Evolutionary conservation across 2,797 vertebrate genomes (phyloP).

Genomic region (Monodelphis domestica): DNA sequence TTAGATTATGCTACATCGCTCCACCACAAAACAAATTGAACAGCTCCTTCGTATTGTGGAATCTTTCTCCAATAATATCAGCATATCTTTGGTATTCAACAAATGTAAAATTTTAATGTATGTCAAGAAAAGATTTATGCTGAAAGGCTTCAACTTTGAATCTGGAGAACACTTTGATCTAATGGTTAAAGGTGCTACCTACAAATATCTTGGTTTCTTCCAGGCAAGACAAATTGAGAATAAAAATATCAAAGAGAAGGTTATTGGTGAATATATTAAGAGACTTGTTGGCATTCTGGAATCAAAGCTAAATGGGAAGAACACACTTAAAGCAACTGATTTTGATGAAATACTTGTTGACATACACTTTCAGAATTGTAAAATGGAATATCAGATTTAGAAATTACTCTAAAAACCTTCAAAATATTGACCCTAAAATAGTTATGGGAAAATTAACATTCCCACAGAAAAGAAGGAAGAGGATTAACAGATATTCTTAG

Average conservation of each 20-base stretch:
- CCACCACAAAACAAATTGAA: neutral
- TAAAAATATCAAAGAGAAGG: neutral
- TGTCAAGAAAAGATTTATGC: neutral
- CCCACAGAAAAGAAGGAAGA: too few relatives aligned
- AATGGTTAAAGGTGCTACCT: neutral
- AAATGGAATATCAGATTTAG: neutral
- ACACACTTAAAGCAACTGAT: neutral
- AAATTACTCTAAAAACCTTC: neutral
- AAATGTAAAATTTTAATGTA: neutral
- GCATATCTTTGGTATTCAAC: neutral
- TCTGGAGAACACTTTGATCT: neutral
- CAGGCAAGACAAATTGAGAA: neutral
- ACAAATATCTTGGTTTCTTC: neutral
- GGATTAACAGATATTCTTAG: neutral
- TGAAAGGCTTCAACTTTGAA: neutral
- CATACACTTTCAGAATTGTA: neutral
- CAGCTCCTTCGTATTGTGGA: neutral
- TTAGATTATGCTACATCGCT: neutral
- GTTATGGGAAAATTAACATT: neutral
- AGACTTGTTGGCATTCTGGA: neutral
- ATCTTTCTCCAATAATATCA: neutral
- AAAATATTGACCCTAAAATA: neutral
- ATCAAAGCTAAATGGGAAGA: neutral
- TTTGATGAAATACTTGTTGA: neutral
- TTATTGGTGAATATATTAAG: neutral